These are phyloP conservation scores for Toxotes lorentzi DNA, from an alignment of 2,797 vertebrate species.

Conservation along the genomic window DNA sequence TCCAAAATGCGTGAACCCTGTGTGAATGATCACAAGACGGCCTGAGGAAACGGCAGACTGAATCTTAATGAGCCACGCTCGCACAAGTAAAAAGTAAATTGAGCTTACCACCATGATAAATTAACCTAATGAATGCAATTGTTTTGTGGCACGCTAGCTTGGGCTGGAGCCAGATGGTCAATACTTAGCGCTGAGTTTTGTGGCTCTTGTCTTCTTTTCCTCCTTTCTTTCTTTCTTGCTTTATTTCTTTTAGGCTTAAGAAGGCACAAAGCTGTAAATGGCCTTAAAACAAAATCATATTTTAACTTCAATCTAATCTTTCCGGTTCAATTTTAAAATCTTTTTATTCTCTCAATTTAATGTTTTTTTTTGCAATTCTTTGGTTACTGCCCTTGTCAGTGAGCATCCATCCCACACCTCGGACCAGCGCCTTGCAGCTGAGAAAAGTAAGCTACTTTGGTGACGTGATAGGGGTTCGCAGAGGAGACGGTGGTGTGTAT, in stretches of 20 bases:
- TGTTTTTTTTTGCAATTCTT: slow-evolving; percentile 37
- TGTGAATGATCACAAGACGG: slow-evolving; percentile 82
- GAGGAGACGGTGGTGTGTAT: slow-evolving; percentile 58
- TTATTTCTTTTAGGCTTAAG: background rate
- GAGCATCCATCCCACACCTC: slow-evolving; percentile 52
- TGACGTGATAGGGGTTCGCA: slow-evolving; percentile 66
- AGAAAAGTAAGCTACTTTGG: slow-evolving; percentile 71
- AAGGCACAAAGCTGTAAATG: background rate
- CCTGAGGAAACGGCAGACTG: slow-evolving; percentile 83
- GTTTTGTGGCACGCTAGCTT: slow-evolving; percentile 85
- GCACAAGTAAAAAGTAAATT: slow-evolving; percentile 87
- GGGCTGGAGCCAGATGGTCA: slow-evolving; percentile 86
- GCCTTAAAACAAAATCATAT: background rate
- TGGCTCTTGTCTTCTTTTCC: slow-evolving; percentile 49
- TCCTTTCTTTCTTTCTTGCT: slow-evolving; percentile 11
- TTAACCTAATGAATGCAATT: slow-evolving; percentile 89
- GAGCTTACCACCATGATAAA: slow-evolving; percentile 89
- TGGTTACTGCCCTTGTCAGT: slow-evolving; percentile 33
- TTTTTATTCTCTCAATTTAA: slow-evolving; percentile 19
- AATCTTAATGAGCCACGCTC: slow-evolving; percentile 86
- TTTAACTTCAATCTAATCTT: background rate
- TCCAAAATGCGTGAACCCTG: slow-evolving; percentile 76
- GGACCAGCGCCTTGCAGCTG: slow-evolving; percentile 55
- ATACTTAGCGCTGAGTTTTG: slow-evolving; percentile 78
- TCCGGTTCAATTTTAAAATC: background rate